These are phyloP conservation scores for Choristoneura fumiferana DNA, from an alignment of 1,140 invertebrate species.

Conservation along the genomic window DNA sequence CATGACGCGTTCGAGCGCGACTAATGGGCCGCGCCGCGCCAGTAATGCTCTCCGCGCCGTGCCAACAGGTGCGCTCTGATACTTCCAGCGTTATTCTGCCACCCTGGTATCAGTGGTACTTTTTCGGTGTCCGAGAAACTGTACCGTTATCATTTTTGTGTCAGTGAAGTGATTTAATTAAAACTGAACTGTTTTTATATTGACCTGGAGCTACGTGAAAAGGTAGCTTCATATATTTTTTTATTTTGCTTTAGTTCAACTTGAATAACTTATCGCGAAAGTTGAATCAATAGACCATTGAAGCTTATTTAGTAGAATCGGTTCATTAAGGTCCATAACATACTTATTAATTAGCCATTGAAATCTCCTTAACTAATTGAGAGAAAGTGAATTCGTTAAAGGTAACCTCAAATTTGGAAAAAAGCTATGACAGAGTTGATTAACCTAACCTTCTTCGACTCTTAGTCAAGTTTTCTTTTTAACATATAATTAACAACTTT, in stretches of 20 bases:
- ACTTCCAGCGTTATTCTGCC: conserved; percentile 40
- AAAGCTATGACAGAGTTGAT: background rate
- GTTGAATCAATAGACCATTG: too few species aligned
- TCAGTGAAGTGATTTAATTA: background rate
- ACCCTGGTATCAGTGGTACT: conserved; percentile 48
- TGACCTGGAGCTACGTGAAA: background rate
- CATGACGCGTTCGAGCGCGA: conserved; percentile 61
- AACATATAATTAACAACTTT: background rate
- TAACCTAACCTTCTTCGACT: conserved; percentile 1
- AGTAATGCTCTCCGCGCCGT: conserved; percentile 65
- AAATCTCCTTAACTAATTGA: background rate
- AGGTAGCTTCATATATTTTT: background rate
- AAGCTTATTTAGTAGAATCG: too few species aligned
- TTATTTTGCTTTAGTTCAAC: background rate
- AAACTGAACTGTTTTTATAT: background rate
- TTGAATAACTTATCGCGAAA: too few species aligned
- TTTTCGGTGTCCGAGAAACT: conserved; percentile 19
- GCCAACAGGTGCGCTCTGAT: conserved; percentile 59
- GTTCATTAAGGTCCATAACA: too few species aligned
- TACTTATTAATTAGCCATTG: too few species aligned
- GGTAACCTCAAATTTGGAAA: background rate
- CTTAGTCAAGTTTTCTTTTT: conserved; percentile 4
- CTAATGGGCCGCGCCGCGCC: conserved; percentile 59
- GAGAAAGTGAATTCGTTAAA: conserved; percentile 14
- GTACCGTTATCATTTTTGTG: conserved; percentile 32